These are phyloP conservation scores for Agapornis roseicollis DNA, from an alignment of 2,113 vertebrate species.

Conservation along the genomic window DNA sequence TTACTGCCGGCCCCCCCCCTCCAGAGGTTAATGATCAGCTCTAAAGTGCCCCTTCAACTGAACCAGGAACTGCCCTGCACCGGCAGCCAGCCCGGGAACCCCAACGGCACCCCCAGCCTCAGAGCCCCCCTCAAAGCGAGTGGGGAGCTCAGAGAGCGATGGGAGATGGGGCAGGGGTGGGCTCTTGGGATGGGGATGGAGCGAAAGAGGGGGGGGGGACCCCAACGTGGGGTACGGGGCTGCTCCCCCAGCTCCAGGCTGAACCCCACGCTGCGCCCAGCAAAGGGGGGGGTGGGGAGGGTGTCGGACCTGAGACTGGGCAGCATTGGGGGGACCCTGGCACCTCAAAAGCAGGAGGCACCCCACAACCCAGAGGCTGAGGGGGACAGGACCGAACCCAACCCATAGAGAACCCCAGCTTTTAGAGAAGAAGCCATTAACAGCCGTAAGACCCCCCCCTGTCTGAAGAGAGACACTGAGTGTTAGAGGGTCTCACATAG, in stretches of 20 bases:
- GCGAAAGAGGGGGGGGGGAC: background rate
- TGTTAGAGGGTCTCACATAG: accelerated
- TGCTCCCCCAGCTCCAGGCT: too few relatives aligned
- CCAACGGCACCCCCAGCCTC: background rate
- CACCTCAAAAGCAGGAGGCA: background rate
- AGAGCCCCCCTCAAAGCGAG: background rate
- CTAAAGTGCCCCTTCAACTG: background rate
- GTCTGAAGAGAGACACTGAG: too few relatives aligned
- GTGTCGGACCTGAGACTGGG: background rate
- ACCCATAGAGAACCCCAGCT: accelerated
- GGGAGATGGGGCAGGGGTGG: accelerated
- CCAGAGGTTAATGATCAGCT: background rate
- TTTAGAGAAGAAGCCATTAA: too few relatives aligned
- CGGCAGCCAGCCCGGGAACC: background rate
- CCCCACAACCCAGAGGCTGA: background rate
- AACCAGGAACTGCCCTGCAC: accelerated
- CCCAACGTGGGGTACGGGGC: accelerated
- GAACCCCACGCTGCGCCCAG: background rate
- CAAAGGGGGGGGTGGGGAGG: accelerated
- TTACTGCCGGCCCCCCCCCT: background rate
- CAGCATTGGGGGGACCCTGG: accelerated
- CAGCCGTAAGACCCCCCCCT: background rate
- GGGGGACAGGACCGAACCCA: too few relatives aligned
- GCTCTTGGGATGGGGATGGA: background rate
- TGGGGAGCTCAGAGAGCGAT: background rate